Percentiles rank a stretch among this genome's conserved stretches.
Conservation (phyloP, 35 echinoderm and acorn worm genomes). For the Strongylocentrotus purpuratus region DNA sequence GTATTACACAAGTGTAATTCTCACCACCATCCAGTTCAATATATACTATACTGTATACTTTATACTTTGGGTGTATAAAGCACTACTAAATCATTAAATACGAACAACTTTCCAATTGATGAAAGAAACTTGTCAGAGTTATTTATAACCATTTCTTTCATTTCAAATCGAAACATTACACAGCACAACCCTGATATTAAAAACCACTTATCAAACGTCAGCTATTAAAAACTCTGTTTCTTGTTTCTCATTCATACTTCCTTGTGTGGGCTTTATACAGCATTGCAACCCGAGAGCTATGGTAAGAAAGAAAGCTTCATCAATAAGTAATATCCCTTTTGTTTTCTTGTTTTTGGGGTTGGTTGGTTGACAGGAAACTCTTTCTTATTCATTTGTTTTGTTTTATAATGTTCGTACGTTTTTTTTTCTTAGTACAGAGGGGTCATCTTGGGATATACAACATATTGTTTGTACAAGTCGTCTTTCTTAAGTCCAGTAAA, state of each 20-base stretch:
- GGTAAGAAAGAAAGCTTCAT: background rate
- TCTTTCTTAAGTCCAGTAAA: no score
- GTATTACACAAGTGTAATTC: no score
- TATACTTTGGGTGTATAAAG: background rate
- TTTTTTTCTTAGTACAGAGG: no score
- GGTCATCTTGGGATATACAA: no score
- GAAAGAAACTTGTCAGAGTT: background rate
- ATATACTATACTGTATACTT: background rate
- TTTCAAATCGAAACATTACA: background rate
- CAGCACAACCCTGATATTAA: background rate
- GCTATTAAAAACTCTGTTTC: background rate
- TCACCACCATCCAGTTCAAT: no score
- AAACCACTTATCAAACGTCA: background rate
- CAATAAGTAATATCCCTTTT: no score
- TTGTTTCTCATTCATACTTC: background rate
- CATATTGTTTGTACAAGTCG: no score
- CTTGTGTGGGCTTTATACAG: background rate
- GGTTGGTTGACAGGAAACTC: no score
- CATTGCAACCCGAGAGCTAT: background rate
- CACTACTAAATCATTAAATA: background rate
- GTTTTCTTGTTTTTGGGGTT: no score
- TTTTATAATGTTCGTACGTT: no score
- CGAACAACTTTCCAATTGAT: background rate
- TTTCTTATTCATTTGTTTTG: no score
- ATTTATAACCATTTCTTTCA: background rate